Evolutionary conservation across 2,113 vertebrate genomes (phyloP), one percentile per base, ranked within the genome.

Genomic region (Aphyosemion australe): DNA sequence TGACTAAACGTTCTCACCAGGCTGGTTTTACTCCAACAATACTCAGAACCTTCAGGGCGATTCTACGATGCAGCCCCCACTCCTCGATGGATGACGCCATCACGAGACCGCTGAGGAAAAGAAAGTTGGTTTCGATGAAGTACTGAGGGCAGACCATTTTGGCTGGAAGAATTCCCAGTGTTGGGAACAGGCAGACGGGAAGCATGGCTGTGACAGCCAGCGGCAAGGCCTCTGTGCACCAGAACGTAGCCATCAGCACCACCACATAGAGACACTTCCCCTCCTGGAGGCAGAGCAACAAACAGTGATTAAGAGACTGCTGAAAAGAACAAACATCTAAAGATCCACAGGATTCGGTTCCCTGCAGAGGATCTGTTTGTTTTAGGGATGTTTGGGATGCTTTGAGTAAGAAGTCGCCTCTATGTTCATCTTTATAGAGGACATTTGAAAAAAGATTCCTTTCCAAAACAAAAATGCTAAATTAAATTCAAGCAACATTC

Each of bases 81-180:
- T 98, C 94, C 87, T 99, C 97, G 0, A 99, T 96, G 61, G 95
- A 97, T 0, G 94, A 93, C 2, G 97, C 97, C 96, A 99, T 95
- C 63, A 99, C 91, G n/a, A 99, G 92, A 0, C 97, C 97, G 3
- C 96, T 98, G 73, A 99, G 90, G 65, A 99, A 99, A 56, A 99
- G 95, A 78, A 98, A 98, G 77, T 98, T 99, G 79, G 97, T 98
- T 79, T 99, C 97, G 31, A 98, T 86, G 80, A 99, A 98, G 86
- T 99, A 99, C 34, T 98, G 96, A 1, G 94, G 93, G 73, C 96
- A 98, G 71, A 99, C 93, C 65, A 91, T 93, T 83, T 83, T 94
- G 78, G 97, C 96, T 0, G 95, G 92, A 61, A 98, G 92, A 75
- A 99, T 87, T 5, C 96, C 96, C 86, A 97, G 69, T 51, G 95